Conservation (phyloP, 2,888 invertebrate species). For the Lapara coniferarum region DNA sequence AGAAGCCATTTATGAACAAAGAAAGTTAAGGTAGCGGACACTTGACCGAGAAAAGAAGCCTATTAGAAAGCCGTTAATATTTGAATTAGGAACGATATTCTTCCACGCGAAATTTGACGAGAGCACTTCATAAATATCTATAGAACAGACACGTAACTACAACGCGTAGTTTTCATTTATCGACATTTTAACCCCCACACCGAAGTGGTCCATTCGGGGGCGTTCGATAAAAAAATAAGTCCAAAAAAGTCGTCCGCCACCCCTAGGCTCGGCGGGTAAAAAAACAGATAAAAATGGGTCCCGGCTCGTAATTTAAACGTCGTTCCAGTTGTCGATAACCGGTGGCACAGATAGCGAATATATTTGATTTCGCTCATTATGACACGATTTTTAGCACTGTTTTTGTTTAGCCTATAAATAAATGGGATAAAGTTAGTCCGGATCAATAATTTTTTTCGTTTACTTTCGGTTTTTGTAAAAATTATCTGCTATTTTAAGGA, state of each 20-base stretch:
- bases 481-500: no score
- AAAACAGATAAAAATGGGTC: conserved; percentile 76
- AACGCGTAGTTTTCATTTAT: conserved; percentile 50
- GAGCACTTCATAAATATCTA: conserved; percentile 15
- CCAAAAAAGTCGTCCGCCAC: conserved; percentile 69
- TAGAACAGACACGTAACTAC: conserved; percentile 19
- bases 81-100: no score
- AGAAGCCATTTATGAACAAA: no score
- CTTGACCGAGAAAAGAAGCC: neutral
- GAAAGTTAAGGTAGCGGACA: neutral
- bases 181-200: conserved; percentile 69
- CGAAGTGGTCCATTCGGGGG: conserved; percentile 59
- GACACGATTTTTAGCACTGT: neutral
- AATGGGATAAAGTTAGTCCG: no score
- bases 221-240: conserved; percentile 66
- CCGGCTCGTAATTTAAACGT: conserved; percentile 79
- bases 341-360: conserved; percentile 49
- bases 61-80: no score
- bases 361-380: conserved; percentile 37
- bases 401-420: neutral
- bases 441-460: neutral
- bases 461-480: no score
- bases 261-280: conserved; percentile 75
- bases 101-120: conserved; percentile 10
- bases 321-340: conserved; percentile 75